Conservation (phyloP, 2,797 vertebrate species). For the Nothura maculosa region DNA sequence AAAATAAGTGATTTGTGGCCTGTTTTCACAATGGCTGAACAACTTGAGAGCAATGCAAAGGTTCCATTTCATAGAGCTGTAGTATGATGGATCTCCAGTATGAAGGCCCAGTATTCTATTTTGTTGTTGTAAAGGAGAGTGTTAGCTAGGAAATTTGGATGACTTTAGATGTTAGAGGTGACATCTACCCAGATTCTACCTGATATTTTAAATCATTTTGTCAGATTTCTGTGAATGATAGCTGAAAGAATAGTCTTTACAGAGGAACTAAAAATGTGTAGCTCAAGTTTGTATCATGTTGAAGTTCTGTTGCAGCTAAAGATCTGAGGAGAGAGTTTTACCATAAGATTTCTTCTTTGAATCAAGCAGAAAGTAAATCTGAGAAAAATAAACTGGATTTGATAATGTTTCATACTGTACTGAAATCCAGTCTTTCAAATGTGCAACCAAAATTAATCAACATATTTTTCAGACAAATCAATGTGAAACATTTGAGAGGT, state of each 20-base stretch:
- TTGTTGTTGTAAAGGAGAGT: not conserved
- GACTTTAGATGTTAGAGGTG: not conserved
- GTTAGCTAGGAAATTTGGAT: not conserved
- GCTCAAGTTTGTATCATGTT: not conserved
- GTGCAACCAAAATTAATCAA: not conserved
- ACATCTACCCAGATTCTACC: not conserved
- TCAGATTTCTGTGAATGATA: not conserved
- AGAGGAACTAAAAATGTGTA: not conserved
- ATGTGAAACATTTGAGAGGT: accelerated
- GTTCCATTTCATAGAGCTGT: not conserved
- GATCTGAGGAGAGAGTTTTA: not conserved
- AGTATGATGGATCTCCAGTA: not conserved
- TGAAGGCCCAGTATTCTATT: not conserved
- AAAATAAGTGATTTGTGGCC: not conserved
- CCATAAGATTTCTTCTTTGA: not conserved
- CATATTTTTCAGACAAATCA: not conserved
- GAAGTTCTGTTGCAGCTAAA: not conserved
- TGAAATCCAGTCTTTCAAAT: not conserved
- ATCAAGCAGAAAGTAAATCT: not conserved
- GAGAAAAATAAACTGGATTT: not conserved
- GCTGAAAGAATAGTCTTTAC: not conserved
- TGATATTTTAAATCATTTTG: not conserved
- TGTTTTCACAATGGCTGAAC: not conserved
- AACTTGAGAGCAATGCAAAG: not conserved
- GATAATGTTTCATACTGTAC: not conserved